Evolutionary conservation across 64 coral and sea anemone genomes (phyloP), one percentile per base, ranked within the genome.

Genomic region (Trachythela sp.): DNA sequence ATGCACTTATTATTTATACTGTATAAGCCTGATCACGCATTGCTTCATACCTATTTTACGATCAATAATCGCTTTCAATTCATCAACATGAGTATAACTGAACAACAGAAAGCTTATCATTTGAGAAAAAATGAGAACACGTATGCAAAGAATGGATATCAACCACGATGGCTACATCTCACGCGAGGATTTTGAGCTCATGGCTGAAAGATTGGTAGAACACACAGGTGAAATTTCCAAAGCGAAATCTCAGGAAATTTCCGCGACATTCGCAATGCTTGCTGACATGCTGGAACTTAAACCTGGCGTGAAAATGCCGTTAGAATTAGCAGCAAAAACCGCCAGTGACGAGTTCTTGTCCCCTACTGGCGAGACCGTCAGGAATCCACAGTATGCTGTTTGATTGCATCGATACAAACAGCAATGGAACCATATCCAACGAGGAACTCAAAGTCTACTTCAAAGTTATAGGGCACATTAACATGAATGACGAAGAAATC

Each of bases 61-160:
- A 45, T 11, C 3, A 3, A 10, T 45, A 10, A 5, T 45, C 42
- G 42, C 10, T 45, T 5, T 45, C 42, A 45, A 45, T 45, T 10
- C 42, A 45, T 64, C 26, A 64, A 64, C 0, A 64, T 64, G 56
- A 27, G 26, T 1, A 5, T 64, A 6, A 64, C 15, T 64, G 56
- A 20, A 64, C 20, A 64, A 26, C 56, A 64, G 22, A 64, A 64
- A 64, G 56, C 56, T n/a, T 64, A 64, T 27, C 56, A 64, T 64
- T 27, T 64, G 56, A 64, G 56, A 27, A 64, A n/a, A 64, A 64
- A 64, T 64, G 56, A 64, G 56, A 64, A 64, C 56, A 64, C 56
- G 56, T 20, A 64, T 64, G 56, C 4, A 64, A 20, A 64, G 17
- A 64, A n/a, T n/a, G 56, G 56, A 64, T n/a, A n/a, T 64, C 13